Evolutionary conservation across 2,113 vertebrate genomes (phyloP), one percentile per base, ranked within the genome.

Genomic region (Otis tarda): DNA sequence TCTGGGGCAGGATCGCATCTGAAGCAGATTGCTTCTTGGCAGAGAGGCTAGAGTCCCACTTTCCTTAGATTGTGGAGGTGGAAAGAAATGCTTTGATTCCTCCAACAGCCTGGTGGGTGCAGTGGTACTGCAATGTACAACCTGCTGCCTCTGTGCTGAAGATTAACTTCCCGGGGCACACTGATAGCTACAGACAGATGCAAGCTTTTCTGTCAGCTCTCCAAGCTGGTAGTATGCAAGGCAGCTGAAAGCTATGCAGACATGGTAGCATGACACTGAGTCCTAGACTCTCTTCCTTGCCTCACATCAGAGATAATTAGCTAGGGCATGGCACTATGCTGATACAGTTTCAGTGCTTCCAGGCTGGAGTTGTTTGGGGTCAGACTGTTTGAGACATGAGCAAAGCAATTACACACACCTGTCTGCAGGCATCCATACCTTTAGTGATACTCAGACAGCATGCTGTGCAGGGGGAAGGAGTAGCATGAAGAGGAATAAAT

Each of bases 141-240:
- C 71, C 45, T 86, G 83, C 41, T 94, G 71, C 76, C 61, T 89
- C 0, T 41, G 41, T 87, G 65, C 69, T 6, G 1, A n/a, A 52
- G 80, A 82, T 87, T 53, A 83, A 49, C 76, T 91, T 92, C 64
- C 61, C 56, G 9, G 52, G 61, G 39, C 35, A 63, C 1, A 1
- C 50, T 71, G 93, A 95, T 64, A 91, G 74, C 93, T 89, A 75
- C 81, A 82, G 74, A 89, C 93, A 96, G 93, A 84, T 95, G 93
- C 73, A 68, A 25, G 71, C 73, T 92, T 61, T 86, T 81, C 65
- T 81, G 23, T 87, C 69, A 78, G 57, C 60, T 53, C 61, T 95
- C 56, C 53, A 43, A 33, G 47, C 41, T 84, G 53, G 33, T 67
- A 49, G 39, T 50, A 75, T 82, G 89, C 65, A 56, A 89, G 89